Percentiles rank a stretch among this genome's conserved stretches.
Conservation (phyloP, 2,888 invertebrate genomes). For the Xylophagus ater region DNA sequence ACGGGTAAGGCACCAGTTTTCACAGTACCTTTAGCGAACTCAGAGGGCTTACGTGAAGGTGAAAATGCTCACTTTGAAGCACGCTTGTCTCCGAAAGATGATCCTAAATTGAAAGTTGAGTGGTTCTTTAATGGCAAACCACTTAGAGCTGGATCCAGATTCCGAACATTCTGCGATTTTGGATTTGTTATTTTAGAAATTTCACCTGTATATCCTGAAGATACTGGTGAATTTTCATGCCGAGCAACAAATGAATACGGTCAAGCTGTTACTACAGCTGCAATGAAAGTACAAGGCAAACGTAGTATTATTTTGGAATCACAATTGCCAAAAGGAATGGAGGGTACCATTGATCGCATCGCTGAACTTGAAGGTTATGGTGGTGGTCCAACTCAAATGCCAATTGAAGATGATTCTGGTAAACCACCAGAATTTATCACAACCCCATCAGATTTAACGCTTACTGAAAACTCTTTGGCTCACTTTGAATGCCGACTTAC, state of each 20-base stretch:
- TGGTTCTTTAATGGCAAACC: constrained; percentile 94
- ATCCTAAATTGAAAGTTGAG: constrained; percentile 82
- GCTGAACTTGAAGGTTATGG: constrained; percentile 83
- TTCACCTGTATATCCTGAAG: constrained; percentile 92
- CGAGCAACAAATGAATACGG: constrained; percentile 81
- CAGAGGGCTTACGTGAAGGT: constrained; percentile 78
- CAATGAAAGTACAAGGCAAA: constrained; percentile 85
- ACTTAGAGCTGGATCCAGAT: constrained; percentile 76
- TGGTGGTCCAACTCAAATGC: constrained; percentile 50
- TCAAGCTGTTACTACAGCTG: constrained; percentile 79
- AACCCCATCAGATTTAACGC: constrained; percentile 69
- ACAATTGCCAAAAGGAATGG: constrained; percentile 86
- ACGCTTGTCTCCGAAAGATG: constrained; percentile 77
- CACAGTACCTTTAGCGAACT: constrained; percentile 76
- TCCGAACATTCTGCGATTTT: constrained; percentile 95
- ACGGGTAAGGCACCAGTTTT: constrained; percentile 81
- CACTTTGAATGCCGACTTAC: constrained; percentile 85
- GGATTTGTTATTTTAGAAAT: constrained; percentile 96
- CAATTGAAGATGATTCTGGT: constrained; percentile 70
- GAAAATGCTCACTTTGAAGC: constrained; percentile 89
- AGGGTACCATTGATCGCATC: constrained; percentile 85
- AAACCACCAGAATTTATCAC: constrained; percentile 86
- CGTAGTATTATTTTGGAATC: constrained; percentile 85
- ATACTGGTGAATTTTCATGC: constrained; percentile 85
- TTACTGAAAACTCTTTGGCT: constrained; percentile 78